Evolutionary conservation across 1,140 invertebrate genomes (phyloP).

Genomic region (Ladona fulva): DNA sequence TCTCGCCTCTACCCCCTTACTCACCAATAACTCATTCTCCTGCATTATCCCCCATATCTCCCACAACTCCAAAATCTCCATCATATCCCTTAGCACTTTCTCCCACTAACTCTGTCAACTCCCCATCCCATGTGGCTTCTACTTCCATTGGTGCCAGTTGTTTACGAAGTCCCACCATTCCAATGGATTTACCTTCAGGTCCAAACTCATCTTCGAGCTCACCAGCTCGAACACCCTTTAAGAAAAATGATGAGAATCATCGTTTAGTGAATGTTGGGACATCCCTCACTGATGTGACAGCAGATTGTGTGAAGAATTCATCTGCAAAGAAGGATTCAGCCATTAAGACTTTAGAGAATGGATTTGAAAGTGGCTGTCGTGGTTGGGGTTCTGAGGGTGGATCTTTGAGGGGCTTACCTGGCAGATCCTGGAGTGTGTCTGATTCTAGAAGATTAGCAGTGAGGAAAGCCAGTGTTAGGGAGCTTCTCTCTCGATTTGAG

Average conservation of each 20-base stretch:
- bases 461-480: slow-evolving; percentile 34
- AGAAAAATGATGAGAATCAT: too few relatives aligned
- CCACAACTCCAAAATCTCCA: neutral
- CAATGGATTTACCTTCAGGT: too few relatives aligned
- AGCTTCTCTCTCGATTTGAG: slow-evolving; percentile 37
- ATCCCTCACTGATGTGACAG: too few relatives aligned
- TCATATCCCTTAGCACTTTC: neutral
- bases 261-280: too few relatives aligned
- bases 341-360: slow-evolving; percentile 14
- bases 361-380: neutral
- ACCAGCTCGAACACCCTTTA: too few relatives aligned
- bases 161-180: too few relatives aligned
- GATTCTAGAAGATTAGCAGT: slow-evolving; percentile 28
- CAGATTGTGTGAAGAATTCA: neutral
- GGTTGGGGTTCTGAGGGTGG: neutral
- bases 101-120: neutral
- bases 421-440: slow-evolving; percentile 25
- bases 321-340: slow-evolving; percentile 10
- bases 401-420: slow-evolving; percentile 30
- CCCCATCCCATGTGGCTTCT: neutral
- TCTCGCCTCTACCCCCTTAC: neutral
- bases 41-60: neutral
- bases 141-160: neutral
- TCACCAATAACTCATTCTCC: neutral
- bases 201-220: too few relatives aligned